phyloP scores from a whole-genome alignment of 2,888 invertebrate genomes.

The Phrixothrix hirtus region DNA sequence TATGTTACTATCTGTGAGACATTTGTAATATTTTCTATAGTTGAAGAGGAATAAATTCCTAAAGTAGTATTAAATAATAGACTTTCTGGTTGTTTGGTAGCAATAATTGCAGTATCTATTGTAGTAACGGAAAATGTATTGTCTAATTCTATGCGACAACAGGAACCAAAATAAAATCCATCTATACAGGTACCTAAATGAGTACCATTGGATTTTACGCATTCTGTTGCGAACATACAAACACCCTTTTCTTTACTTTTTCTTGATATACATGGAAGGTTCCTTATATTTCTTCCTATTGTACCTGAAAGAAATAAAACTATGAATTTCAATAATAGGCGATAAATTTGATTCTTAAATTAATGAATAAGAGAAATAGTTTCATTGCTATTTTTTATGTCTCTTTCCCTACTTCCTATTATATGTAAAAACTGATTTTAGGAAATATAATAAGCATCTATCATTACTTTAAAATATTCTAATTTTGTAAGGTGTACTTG shows the following conservation, averaged over 20 bases:
- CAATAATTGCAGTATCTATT: constrained; percentile 65
- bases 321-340: too few species aligned
- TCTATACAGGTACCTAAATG: constrained; percentile 92
- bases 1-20: constrained; percentile 31
- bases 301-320: constrained; percentile 66
- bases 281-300: constrained; percentile 83
- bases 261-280: constrained; percentile 84
- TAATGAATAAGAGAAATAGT: too few species aligned
- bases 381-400: too few species aligned
- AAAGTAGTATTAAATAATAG: constrained; percentile 38
- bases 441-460: too few species aligned
- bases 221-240: constrained; percentile 94
- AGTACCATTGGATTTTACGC: constrained; percentile 86
- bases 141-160: constrained; percentile 75
- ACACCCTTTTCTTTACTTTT: constrained; percentile 78
- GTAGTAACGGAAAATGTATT: constrained; percentile 65
- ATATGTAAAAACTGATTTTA: too few species aligned
- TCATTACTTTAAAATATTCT: too few species aligned
- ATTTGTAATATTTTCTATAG: too few species aligned
- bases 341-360: too few species aligned
- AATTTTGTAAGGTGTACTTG: too few species aligned
- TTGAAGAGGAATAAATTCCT: too few species aligned
- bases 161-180: constrained; percentile 91
- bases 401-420: too few species aligned
- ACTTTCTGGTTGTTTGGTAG: constrained; percentile 48